phyloP scores from a whole-genome alignment of 23 tunicate species.

The Halocynthia aurantium region DNA sequence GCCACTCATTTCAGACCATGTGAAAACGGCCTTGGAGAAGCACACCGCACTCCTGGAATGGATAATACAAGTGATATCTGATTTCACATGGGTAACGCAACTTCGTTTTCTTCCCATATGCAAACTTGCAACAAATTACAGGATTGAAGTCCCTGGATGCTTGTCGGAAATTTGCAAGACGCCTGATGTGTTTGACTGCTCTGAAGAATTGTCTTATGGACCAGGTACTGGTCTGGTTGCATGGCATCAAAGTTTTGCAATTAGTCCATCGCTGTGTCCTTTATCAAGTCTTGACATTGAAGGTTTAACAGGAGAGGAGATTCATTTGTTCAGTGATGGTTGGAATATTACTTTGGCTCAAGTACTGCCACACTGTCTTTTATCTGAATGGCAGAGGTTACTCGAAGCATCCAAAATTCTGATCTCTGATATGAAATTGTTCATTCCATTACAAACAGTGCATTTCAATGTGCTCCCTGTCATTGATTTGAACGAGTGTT shows the following conservation, averaged over 20 bases:
- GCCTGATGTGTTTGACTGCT: background rate
- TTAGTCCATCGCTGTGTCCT: conserved; percentile 21
- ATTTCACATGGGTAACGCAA: conserved; percentile 10
- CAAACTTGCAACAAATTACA: background rate
- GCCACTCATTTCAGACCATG: background rate
- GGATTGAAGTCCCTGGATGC: conserved; percentile 7
- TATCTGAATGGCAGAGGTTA: conserved; percentile 3
- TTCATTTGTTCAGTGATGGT: conserved; percentile 3
- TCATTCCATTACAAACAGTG: background rate
- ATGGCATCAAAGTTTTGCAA: conserved; percentile 21
- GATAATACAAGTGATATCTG: background rate
- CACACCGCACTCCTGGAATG: background rate
- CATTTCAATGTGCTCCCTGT: background rate
- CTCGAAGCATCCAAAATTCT: conserved; percentile 14
- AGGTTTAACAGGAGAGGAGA: background rate
- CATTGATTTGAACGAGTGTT: conserved; percentile 3
- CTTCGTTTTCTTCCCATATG: conserved; percentile 13
- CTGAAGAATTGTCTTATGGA: conserved; percentile 18
- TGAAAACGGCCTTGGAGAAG: background rate
- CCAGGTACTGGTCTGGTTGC: conserved; percentile 23
- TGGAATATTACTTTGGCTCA: conserved; percentile 11
- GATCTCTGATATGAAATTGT: background rate
- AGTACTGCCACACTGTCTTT: conserved; percentile 5
- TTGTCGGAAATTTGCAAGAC: conserved; percentile 15
- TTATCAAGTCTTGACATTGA: conserved; percentile 2